A percentile compares a stretch with the other conserved stretches of the same genome.
phyloP scores from a whole-genome alignment of 1,140 invertebrate genomes.

The Aphaenogaster floridana region DNA sequence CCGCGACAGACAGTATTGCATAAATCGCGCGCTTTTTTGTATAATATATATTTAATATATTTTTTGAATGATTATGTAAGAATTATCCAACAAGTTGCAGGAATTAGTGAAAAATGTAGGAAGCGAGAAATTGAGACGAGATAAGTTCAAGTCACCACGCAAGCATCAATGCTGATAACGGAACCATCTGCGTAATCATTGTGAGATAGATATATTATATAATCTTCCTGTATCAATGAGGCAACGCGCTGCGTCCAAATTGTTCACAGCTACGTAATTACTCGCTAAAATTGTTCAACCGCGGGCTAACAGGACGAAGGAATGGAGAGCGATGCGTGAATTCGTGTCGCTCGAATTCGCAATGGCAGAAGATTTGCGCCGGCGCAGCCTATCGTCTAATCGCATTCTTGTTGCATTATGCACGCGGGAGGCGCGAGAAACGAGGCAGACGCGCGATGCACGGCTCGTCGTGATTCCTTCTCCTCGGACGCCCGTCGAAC shows the following conservation, averaged over 20 bases:
- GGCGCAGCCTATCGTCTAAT: not conserved
- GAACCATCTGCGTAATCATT: constrained; percentile 15
- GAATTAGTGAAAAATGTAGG: not conserved
- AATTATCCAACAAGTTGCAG: constrained; percentile 7
- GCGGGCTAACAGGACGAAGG: not conserved
- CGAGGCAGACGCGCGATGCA: constrained; percentile 16
- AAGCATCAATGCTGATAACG: constrained; percentile 32
- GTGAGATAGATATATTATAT: constrained; percentile 5
- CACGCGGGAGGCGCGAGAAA: constrained; percentile 26
- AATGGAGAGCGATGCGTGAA: not conserved
- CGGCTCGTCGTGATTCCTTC: constrained; percentile 36
- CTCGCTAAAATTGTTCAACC: not conserved
- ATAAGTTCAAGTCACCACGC: constrained; percentile 4
- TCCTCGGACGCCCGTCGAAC: constrained; percentile 1
- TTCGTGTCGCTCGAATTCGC: not conserved
- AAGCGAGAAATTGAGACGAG: not conserved
- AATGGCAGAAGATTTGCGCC: not conserved
- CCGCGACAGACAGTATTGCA: not conserved
- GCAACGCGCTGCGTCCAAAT: not conserved
- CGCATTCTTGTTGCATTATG: constrained; percentile 43
- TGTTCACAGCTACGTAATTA: not conserved
- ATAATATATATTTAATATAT: not conserved
- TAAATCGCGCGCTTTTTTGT: constrained; percentile 14
- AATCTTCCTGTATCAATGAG: not conserved
- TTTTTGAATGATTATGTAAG: not conserved